Evolutionary conservation across 1,140 invertebrate genomes (phyloP).

Genomic region (Drosophila triauraria): DNA sequence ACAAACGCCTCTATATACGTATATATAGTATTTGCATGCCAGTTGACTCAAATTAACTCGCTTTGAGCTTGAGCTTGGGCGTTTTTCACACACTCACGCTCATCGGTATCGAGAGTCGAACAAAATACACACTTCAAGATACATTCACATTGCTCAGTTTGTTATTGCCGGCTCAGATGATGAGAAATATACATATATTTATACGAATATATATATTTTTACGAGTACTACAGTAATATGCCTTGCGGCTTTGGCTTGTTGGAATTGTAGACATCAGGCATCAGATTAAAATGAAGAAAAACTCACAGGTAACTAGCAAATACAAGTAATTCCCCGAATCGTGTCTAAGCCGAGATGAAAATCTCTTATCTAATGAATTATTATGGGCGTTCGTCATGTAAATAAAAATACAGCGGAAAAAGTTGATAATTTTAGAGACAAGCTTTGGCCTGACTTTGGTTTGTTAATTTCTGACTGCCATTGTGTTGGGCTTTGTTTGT

Average conservation of each 20-base stretch:
- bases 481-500: slow-evolving; percentile 19
- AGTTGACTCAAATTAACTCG: slow-evolving; percentile 52
- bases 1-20: slow-evolving; percentile 1
- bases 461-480: slow-evolving; percentile 35
- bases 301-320: slow-evolving; percentile 20
- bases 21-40: slow-evolving; percentile 31
- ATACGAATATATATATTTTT: not conserved
- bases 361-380: slow-evolving; percentile 50
- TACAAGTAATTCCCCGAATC: slow-evolving; percentile 41
- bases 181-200: slow-evolving; percentile 11
- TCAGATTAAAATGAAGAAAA: slow-evolving; percentile 27
- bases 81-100: slow-evolving; percentile 73
- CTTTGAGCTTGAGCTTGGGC: slow-evolving; percentile 61
- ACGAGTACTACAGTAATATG: slow-evolving; percentile 20
- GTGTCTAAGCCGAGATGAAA: slow-evolving; percentile 30
- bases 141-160: slow-evolving; percentile 62
- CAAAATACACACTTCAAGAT: slow-evolving; percentile 65
- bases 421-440: slow-evolving; percentile 46
- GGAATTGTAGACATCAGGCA: slow-evolving; percentile 9
- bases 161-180: slow-evolving; percentile 35
- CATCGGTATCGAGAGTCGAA: slow-evolving; percentile 29
- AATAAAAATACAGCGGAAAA: slow-evolving; percentile 25
- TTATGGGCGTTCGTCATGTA: slow-evolving; percentile 34
- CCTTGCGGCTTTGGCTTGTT: slow-evolving; percentile 37
- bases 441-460: slow-evolving; percentile 18